phyloP scores from a whole-genome alignment of 2,113 vertebrate genomes.

The Paralichthys olivaceus region DNA sequence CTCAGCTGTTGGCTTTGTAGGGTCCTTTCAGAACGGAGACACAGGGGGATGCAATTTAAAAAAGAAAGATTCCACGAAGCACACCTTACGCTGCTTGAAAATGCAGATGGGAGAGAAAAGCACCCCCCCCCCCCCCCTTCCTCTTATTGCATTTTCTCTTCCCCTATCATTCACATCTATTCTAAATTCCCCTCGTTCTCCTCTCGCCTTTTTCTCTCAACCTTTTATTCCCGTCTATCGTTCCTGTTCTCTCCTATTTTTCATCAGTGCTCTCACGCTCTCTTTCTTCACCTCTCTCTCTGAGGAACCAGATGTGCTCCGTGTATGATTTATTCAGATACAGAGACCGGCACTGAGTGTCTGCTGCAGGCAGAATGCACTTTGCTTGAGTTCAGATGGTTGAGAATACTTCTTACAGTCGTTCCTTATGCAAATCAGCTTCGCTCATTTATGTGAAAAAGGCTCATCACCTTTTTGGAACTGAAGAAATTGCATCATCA shows the following conservation, averaged over 20 bases:
- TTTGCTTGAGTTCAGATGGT: slow-evolving; percentile 54
- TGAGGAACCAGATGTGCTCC: slow-evolving; percentile 72
- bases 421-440: slow-evolving; percentile 58
- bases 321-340: slow-evolving; percentile 76
- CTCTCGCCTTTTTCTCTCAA: slow-evolving; percentile 5
- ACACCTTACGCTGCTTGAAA: slow-evolving; percentile 7
- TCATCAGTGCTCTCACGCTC: slow-evolving; percentile 25
- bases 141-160: slow-evolving; percentile 10
- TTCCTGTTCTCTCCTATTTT: slow-evolving; percentile 34
- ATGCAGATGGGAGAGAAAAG: neutral
- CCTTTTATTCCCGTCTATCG: slow-evolving; percentile 38
- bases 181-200: slow-evolving; percentile 16
- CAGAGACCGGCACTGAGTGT: slow-evolving; percentile 52
- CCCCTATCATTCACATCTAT: neutral
- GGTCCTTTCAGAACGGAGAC: neutral
- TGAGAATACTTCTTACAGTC: slow-evolving; percentile 51
- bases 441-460: slow-evolving; percentile 31
- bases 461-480: neutral
- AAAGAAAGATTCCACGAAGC: neutral
- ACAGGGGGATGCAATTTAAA: neutral
- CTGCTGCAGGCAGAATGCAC: slow-evolving; percentile 62
- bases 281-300: slow-evolving; percentile 34
- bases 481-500: slow-evolving; percentile 31
- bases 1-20: neutral
- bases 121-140: neutral